A percentile compares a stretch with the other conserved stretches of the same genome.
Conservation (phyloP, 2,113 vertebrate genomes). For the Nyctibius bracteatus region DNA sequence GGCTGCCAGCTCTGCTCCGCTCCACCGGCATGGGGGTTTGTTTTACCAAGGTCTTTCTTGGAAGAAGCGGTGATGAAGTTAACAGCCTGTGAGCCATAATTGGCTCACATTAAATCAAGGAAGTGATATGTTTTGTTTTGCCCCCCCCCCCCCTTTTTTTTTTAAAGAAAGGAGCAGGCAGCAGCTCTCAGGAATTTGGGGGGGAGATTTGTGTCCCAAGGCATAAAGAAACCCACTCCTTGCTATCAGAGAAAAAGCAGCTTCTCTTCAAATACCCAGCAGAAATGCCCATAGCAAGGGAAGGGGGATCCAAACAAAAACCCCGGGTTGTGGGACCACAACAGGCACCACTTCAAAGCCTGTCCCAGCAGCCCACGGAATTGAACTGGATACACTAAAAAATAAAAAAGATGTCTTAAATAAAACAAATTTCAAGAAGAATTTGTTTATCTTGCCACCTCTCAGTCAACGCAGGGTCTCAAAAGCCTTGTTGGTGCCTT, state of each 20-base stretch:
- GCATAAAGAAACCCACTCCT: not conserved
- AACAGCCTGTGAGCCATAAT: slow-evolving; percentile 56
- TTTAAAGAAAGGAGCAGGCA: slow-evolving; percentile 21
- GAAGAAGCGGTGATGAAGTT: slow-evolving; percentile 64
- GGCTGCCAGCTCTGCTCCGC: slow-evolving; percentile 1
- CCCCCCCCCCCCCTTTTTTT: not conserved
- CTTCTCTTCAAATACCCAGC: not conserved
- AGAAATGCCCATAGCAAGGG: not conserved
- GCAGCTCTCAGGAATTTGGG: slow-evolving; percentile 35
- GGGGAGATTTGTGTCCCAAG: not conserved
- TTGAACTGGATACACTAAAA: not conserved
- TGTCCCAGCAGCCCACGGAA: not conserved
- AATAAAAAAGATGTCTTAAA: too few species aligned
- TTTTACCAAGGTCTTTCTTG: slow-evolving; percentile 58
- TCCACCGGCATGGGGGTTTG: not conserved
- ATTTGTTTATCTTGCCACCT: too few species aligned
- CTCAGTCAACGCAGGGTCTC: too few species aligned
- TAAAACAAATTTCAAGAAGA: too few species aligned
- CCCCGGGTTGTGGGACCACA: not conserved
- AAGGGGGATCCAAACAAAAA: not conserved
- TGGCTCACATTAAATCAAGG: slow-evolving; percentile 57
- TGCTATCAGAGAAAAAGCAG: not conserved
- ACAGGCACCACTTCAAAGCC: rapidly evolving
- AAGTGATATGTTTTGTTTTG: slow-evolving; percentile 57
- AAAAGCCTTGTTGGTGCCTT: not conserved